Evolutionary conservation across 2,113 vertebrate genomes (phyloP), one percentile per base, ranked within the genome.

Genomic region (Lampris megalopsis): DNA sequence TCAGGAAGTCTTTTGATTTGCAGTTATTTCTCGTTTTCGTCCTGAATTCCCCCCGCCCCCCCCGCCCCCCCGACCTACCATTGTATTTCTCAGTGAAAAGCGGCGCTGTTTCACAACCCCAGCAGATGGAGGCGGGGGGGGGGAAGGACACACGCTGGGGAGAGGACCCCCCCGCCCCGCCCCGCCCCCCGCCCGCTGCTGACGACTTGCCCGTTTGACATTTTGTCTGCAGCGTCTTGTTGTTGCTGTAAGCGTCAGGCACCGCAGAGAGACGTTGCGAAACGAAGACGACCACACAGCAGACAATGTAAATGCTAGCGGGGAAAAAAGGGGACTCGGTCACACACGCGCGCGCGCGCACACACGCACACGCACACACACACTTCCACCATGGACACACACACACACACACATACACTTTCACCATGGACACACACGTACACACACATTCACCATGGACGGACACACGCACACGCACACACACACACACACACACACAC

Each of bases 261-360:
- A 72, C 90, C 91, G 78, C 90, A 90, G 70, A 86, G 57, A 86
- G 50, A 72, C 94, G 90, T 94, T 77, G 91, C 92, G 90, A 93
- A 77, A 68, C 9, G 47, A 68, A 78, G 71, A 82, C 48, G 79
- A 85, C 75, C 83, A 84, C 86, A 84, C 37, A 79, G 85, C 90
- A 94, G 92, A 94, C 88, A 59, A 57, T 82, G 76, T 63, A 48
- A 68, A 24, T 3, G 40, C 9, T 8, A 42, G 3, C 4, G 7
- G 8, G 2, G 68, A 41, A 85, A 57, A 90, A 86, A 87, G 81
- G 70, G 48, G 3, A 40, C 59, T 10, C 5, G 2, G 72, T 80
- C 65, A 37, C 24, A 24, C 24, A 24, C 24, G 24, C 24, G 24
- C 24, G 24, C 24, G 24, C 24, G 24, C 24, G 24, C 24, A 0